Percentiles rank a stretch among this genome's conserved stretches.
These are phyloP conservation scores for Trissolcus brochymenae DNA, from an alignment of 2,888 invertebrate species.

Conservation along the genomic window DNA sequence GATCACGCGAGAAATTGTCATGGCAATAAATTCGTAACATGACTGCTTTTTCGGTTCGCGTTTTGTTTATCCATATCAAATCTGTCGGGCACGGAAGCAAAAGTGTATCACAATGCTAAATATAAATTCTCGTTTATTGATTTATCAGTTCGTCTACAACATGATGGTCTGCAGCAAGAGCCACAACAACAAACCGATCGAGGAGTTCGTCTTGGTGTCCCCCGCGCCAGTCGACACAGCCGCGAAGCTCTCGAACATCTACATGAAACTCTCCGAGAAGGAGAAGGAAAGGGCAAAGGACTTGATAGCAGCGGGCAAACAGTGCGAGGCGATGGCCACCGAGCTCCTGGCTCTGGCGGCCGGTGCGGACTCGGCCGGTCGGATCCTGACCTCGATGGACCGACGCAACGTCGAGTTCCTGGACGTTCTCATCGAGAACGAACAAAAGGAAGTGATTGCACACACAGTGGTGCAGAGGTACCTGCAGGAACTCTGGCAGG, in stretches of 20 bases:
- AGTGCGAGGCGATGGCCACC: slow-evolving; percentile 98
- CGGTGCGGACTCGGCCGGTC: slow-evolving; percentile 95
- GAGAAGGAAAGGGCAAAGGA: slow-evolving; percentile 99
- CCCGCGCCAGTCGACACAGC: slow-evolving; percentile 99
- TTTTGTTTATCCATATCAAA: slow-evolving; percentile 15
- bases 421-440: slow-evolving; percentile 98
- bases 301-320: slow-evolving; percentile 94
- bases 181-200: slow-evolving; percentile 95
- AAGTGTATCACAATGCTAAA: slow-evolving; percentile 9
- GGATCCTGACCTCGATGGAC: slow-evolving; percentile 96
- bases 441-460: slow-evolving; percentile 98
- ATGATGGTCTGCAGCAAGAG: slow-evolving; percentile 98
- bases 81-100: slow-evolving; percentile 32
- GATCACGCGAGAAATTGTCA: slow-evolving; percentile 61
- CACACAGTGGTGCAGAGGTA: slow-evolving; percentile 98
- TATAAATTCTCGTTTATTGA: slow-evolving; percentile 11
- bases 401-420: slow-evolving; percentile 95
- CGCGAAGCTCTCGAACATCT: slow-evolving; percentile 96
- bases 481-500: slow-evolving; percentile 98
- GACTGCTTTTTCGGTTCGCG: slow-evolving; percentile 21
- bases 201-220: slow-evolving; percentile 98
- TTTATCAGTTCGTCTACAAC: slow-evolving; percentile 90
- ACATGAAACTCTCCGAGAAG: slow-evolving; percentile 91
- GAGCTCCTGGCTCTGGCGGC: slow-evolving; percentile 95
- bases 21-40: slow-evolving; percentile 36